Base-by-base conservation (phyloP, 2,113 vertebrate species). In the Embiotoca jacksoni region DNA sequence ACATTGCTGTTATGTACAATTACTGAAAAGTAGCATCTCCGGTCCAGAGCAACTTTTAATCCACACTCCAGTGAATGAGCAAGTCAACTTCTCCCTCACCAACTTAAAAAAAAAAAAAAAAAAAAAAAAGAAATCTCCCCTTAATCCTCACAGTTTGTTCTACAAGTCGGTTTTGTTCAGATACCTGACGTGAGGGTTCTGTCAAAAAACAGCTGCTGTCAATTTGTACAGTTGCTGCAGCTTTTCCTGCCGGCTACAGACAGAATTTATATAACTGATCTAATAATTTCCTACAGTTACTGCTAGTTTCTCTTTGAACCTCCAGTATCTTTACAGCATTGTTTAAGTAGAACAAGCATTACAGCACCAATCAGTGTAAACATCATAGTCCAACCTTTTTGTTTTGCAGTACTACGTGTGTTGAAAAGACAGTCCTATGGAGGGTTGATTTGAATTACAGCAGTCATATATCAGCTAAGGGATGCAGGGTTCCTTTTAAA, bases 1-100 rank as follows among this genome's bases (percentile, higher is more conserved):
- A 92, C 87, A 92, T 93, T 89, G 91, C 88, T 88, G 86, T 91
- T 92, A 90, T 91, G 90, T 93, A 94, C 92, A 93, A 93, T 93
- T 93, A 91, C 91, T 85, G 82, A 90, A 92, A 90, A 92, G 91
- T 92, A 79, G 86, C 87, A 92, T 91, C 87, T 92, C 74, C 30
- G 88, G 75, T 91, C 81, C 67, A 74, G 81, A 85, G 83, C 82
- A 92, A 91, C 88, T 93, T 91, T 91, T 92, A 92, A 93, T 91
- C 88, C 88, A 83, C 71, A 67, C 66, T 56, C 37, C 81, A 85
- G 86, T 87, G 84, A 89, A 77, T 71, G 80, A 89, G 88, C 70
- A 49, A 82, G 88, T 88, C 85, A 57, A 82, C 84, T 84, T 75
- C 85, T 87, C 61, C 68, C 62, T 47, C 44, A 44, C 56, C 37